phyloP scores from a whole-genome alignment of 2,113 vertebrate genomes.

The Austrofundulus limnaeus region DNA sequence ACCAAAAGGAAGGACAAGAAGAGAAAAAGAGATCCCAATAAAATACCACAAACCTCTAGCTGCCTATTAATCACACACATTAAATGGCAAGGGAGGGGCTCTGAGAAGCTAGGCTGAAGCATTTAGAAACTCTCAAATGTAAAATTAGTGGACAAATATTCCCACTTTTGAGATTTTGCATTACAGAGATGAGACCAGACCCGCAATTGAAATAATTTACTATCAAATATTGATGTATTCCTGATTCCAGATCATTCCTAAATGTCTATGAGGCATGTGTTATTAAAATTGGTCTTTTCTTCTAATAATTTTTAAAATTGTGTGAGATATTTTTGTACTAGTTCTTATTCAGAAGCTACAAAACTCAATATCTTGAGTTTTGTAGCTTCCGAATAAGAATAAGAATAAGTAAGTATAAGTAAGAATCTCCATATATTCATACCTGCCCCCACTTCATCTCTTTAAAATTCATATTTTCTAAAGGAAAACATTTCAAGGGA shows the following conservation, averaged over 20 bases:
- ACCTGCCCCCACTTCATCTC: not conserved
- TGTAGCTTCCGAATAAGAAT: no score
- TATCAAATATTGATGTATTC: not conserved
- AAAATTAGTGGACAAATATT: constrained; percentile 76
- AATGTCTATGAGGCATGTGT: not conserved
- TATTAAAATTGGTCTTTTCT: no score
- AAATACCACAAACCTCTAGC: constrained; percentile 90
- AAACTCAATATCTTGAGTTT: not conserved
- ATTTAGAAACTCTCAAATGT: constrained; percentile 78
- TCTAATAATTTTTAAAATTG: not conserved
- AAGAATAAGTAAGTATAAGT: no score
- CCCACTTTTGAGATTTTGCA: constrained; percentile 15
- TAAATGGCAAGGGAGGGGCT: constrained; percentile 90
- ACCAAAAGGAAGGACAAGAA: constrained; percentile 63
- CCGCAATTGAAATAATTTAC: not conserved
- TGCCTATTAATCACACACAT: constrained; percentile 95
- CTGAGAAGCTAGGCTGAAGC: constrained; percentile 85
- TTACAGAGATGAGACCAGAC: constrained; percentile 1
- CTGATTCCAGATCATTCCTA: not conserved
- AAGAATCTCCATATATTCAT: not conserved
- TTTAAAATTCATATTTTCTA: no score
- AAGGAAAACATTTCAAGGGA: not conserved
- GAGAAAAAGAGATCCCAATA: constrained; percentile 83
- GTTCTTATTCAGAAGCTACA: not conserved
- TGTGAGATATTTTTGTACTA: no score